Evolutionary conservation across 1,140 invertebrate genomes (phyloP).

Genomic region (Hesperophylax magnus): DNA sequence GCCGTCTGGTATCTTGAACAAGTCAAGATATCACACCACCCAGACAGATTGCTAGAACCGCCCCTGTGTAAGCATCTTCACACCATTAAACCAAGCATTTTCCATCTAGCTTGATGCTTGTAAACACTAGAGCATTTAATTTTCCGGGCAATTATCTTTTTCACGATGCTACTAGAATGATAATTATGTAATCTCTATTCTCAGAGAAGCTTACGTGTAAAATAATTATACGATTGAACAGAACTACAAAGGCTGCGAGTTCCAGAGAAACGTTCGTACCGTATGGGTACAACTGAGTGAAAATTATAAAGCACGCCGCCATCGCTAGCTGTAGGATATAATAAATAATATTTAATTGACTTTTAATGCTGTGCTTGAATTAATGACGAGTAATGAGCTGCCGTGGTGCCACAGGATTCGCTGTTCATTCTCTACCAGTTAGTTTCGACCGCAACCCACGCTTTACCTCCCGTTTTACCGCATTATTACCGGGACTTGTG

Average conservation of each 20-base stretch:
- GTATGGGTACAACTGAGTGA: neutral
- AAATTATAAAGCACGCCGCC: neutral
- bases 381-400: constrained; percentile 53
- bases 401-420: neutral
- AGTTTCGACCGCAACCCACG: neutral
- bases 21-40: too few relatives aligned
- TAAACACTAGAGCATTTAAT: too few relatives aligned
- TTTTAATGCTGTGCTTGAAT: constrained; percentile 51
- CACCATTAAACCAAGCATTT: too few relatives aligned
- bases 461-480: too few relatives aligned
- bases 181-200: neutral
- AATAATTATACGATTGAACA: neutral
- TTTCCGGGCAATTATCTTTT: too few relatives aligned
- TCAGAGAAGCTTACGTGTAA: neutral
- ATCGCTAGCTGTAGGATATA: neutral
- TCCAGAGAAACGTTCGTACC: neutral
- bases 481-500: too few relatives aligned
- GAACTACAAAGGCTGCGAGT: neutral
- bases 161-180: too few relatives aligned
- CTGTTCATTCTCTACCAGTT: constrained; percentile 1
- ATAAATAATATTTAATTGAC: constrained; percentile 55
- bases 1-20: too few relatives aligned
- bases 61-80: too few relatives aligned
- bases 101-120: too few relatives aligned
- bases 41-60: too few relatives aligned